These are phyloP conservation scores for Rutilus rutilus DNA, from an alignment of 2,113 vertebrate species.

Conservation along the genomic window DNA sequence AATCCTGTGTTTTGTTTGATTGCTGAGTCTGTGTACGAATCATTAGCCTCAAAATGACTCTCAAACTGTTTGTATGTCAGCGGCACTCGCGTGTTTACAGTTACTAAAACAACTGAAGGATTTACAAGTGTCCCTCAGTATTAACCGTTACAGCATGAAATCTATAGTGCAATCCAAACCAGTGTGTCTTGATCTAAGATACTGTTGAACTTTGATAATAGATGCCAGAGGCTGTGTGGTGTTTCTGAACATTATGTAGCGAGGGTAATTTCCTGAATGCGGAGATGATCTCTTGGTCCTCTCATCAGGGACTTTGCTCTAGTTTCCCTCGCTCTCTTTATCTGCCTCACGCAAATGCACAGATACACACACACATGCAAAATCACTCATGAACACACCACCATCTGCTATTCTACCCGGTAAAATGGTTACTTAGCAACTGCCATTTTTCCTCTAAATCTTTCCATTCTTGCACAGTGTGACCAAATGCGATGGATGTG, in stretches of 20 bases:
- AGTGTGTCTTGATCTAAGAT: neutral
- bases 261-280: slow-evolving; percentile 52
- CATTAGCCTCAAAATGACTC: neutral
- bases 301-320: slow-evolving; percentile 50
- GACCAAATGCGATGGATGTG: slow-evolving; percentile 33
- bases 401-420: slow-evolving; percentile 59
- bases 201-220: neutral
- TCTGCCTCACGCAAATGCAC: neutral
- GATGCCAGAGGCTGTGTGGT: slow-evolving; percentile 37
- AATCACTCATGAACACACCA: slow-evolving; percentile 45
- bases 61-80: neutral
- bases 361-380: slow-evolving; percentile 12
- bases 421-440: slow-evolving; percentile 66
- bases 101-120: neutral
- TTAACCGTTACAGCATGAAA: neutral
- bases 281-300: slow-evolving; percentile 51
- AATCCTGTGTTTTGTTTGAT: neutral
- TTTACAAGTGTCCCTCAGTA: neutral
- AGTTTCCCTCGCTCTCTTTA: slow-evolving; percentile 24
- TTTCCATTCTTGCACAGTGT: slow-evolving; percentile 44
- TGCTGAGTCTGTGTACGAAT: slow-evolving; percentile 6
- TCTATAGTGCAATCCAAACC: slow-evolving; percentile 1
- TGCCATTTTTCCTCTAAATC: slow-evolving; percentile 53
- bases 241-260: slow-evolving; percentile 46
- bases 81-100: neutral